Evolutionary conservation across 2,113 vertebrate genomes (phyloP), one percentile per base, ranked within the genome.

Genomic region (Sardina pilchardus): DNA sequence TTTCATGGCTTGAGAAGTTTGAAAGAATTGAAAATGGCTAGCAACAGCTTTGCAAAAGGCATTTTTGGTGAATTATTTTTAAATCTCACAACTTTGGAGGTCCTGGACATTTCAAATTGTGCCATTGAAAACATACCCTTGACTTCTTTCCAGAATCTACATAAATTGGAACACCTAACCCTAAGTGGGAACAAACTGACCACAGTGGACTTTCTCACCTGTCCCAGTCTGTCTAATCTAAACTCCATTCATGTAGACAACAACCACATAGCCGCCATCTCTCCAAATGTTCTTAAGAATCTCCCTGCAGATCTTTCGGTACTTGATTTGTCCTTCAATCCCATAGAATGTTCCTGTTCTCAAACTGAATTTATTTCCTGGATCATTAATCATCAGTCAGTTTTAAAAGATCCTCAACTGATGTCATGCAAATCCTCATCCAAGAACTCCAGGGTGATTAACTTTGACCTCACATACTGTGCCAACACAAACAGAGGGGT

Each of bases 291-390:
- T 45, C 78, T 87, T 6, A 87, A 86, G 0, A 89, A 93, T 24
- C 88, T 97, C 0, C 93, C 94, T 7, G 4, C 6, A 45, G 89
- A 89, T 12, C 82, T 90, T 30, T 84, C 81, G 14, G 67, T 26
- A 10, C 56, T 90, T 80, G 85, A 87, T 36, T 45, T 89, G 17
- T 88, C 87, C 19, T 87, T 42, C 43, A 90, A 90, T 84, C 88
- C 90, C 7, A 86, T 90, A 7, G 82, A 88, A 14, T 90, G 89
- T 45, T 85, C 83, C 24, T 90, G 89, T 30, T 48, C 81, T 4
- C 53, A 86, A 4, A 81, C 43, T 44, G 85, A 85, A 36, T 89
- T 88, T 75, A 86, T 89, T 43, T 44, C 19, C 21, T 90, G 87
- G 89, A 42, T 87, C 24, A 56, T 67, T 3, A 45, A 84, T 6